phyloP scores from a whole-genome alignment of 1,140 invertebrate genomes.

The Papilio polyxenes region DNA sequence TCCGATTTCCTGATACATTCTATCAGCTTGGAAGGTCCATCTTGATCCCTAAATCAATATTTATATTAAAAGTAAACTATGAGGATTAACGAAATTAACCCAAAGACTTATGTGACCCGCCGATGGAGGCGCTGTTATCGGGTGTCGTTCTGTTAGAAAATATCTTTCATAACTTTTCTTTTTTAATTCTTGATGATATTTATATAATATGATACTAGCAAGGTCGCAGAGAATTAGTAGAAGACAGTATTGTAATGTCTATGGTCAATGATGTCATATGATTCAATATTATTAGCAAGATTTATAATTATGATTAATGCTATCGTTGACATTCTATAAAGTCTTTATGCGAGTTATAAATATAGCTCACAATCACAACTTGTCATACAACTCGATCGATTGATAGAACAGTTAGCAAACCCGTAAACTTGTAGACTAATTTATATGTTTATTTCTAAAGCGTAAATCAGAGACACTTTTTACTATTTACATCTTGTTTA shows the following conservation, averaged over 20 bases:
- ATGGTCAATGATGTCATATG: not conserved
- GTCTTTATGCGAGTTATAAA: not conserved
- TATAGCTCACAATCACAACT: not conserved
- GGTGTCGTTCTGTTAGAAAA: too few species aligned
- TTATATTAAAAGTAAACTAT: not conserved
- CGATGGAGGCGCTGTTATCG: too few species aligned
- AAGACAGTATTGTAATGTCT: not conserved
- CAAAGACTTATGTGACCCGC: not conserved
- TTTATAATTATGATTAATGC: not conserved
- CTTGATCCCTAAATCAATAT: slow-evolving; percentile 80
- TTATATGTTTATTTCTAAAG: too few species aligned
- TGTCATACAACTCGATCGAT: not conserved
- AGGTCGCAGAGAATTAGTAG: too few species aligned
- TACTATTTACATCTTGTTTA: too few species aligned
- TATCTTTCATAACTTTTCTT: not conserved
- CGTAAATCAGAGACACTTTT: too few species aligned
- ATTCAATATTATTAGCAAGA: not conserved
- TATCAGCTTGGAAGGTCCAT: slow-evolving; percentile 84
- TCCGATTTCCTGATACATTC: slow-evolving; percentile 85
- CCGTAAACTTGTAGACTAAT: not conserved
- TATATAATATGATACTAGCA: not conserved
- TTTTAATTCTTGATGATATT: not conserved
- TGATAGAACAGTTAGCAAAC: not conserved
- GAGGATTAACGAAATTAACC: not conserved
- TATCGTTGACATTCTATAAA: not conserved